A percentile compares a stretch with the other conserved stretches of the same genome.
These are phyloP conservation scores for Vulpes lagopus DNA, from an alignment of 2,113 vertebrate species.

Conservation along the genomic window DNA sequence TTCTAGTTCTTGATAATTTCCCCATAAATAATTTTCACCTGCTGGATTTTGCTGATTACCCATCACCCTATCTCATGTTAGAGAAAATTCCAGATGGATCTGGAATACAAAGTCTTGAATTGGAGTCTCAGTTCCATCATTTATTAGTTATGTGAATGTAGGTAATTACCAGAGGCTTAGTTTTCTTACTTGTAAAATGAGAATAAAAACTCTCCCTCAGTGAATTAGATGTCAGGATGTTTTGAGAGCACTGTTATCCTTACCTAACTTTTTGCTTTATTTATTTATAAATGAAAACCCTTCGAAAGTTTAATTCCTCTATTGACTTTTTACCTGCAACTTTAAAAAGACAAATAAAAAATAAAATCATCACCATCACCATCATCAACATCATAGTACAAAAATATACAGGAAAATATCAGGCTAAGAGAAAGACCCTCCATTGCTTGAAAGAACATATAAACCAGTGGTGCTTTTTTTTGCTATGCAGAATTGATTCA, in stretches of 20 bases:
- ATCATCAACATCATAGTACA: neutral
- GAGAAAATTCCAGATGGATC: neutral
- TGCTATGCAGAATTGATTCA: neutral
- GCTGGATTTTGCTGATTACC: conserved; percentile 6
- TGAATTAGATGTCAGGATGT: neutral
- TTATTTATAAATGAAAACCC: neutral
- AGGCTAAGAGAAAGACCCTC: neutral
- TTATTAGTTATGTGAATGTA: neutral
- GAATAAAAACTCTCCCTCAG: neutral
- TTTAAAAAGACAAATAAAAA: conserved; percentile 33
- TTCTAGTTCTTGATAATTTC: conserved; percentile 9
- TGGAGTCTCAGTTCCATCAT: neutral
- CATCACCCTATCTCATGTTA: neutral
- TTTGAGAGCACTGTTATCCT: neutral
- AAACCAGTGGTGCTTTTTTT: neutral
- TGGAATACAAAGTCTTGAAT: neutral
- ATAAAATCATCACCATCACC: neutral
- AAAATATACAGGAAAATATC: neutral
- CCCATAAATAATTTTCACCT: neutral
- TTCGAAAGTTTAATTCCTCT: neutral
- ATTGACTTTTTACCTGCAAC: neutral
- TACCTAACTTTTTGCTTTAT: neutral
- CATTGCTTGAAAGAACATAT: neutral
- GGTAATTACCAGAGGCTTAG: neutral
- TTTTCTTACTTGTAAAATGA: conserved; percentile 8